These are phyloP conservation scores for Corydoras sp. DNA, from an alignment of 2,113 vertebrate genomes.

Conservation along the genomic window DNA sequence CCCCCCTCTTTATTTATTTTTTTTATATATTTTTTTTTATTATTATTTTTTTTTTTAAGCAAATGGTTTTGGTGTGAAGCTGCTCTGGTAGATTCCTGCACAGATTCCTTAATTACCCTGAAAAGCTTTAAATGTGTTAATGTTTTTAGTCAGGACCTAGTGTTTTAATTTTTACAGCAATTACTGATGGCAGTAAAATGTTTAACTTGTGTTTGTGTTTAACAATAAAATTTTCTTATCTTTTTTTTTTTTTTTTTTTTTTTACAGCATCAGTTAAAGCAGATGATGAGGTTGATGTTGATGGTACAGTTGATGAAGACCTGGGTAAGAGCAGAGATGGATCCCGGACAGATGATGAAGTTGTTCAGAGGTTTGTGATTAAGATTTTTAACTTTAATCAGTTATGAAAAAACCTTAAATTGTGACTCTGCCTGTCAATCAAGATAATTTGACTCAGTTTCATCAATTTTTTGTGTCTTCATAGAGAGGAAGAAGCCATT, in stretches of 20 bases:
- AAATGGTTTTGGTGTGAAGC: no score
- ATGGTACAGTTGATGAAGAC: constrained; percentile 77
- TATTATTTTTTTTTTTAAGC: no score
- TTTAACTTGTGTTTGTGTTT: neutral
- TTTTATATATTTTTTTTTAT: no score
- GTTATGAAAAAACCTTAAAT: no score
- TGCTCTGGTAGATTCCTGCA: no score
- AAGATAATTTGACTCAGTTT: neutral
- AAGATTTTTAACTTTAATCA: no score
- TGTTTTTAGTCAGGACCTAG: no score
- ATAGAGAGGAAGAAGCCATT: constrained; percentile 94
- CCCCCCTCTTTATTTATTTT: no score
- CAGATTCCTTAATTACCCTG: no score
- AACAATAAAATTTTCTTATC: neutral
- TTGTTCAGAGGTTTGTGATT: constrained; percentile 71
- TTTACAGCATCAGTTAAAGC: constrained; percentile 67
- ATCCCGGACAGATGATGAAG: constrained; percentile 81
- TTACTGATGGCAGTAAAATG: no score
- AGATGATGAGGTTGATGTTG: constrained; percentile 71
- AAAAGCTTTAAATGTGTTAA: no score
- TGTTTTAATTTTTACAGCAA: no score
- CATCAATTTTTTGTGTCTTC: constrained; percentile 17
- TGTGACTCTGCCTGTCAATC: neutral
- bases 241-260: constrained; percentile 24
- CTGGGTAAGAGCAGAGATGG: constrained; percentile 82